phyloP scores from a whole-genome alignment of 2,888 invertebrate genomes.

The Iphiclides podalirius region DNA sequence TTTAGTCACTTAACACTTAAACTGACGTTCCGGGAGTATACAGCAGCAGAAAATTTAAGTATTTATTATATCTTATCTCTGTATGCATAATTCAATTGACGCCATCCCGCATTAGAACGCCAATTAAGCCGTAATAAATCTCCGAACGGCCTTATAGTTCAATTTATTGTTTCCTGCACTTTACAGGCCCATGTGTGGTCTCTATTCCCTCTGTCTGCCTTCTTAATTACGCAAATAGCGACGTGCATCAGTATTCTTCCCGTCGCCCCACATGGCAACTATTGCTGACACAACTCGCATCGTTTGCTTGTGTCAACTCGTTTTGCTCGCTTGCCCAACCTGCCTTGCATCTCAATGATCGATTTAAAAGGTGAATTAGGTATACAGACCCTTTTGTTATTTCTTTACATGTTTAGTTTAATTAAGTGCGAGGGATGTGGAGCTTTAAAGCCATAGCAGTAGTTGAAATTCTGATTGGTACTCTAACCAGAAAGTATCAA shows the following conservation, averaged over 20 bases:
- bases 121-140: conserved; percentile 3
- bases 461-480: too few species aligned
- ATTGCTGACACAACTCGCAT: conserved; percentile 50
- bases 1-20: too few species aligned
- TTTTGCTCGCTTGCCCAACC: conserved; percentile 49
- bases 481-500: too few species aligned
- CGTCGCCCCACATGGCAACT: conserved; percentile 39
- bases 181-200: conserved; percentile 7
- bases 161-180: conserved; percentile 19
- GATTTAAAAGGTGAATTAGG: conserved; percentile 1
- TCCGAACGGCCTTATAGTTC: neutral
- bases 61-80: too few species aligned
- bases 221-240: conserved; percentile 22
- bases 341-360: conserved; percentile 53
- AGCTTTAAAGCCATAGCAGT: too few species aligned
- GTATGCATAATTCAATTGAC: too few species aligned
- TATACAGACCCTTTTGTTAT: too few species aligned
- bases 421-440: too few species aligned
- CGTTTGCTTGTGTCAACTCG: conserved; percentile 60
- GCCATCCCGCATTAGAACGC: neutral
- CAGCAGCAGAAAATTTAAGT: too few species aligned
- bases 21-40: too few species aligned
- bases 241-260: conserved; percentile 32
- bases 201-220: neutral
- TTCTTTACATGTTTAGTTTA: too few species aligned